Percentiles rank a stretch among this genome's conserved stretches.
Evolutionary conservation across 2,797 vertebrate species (phyloP).

Genomic region (Mionectes olivaceus): DNA sequence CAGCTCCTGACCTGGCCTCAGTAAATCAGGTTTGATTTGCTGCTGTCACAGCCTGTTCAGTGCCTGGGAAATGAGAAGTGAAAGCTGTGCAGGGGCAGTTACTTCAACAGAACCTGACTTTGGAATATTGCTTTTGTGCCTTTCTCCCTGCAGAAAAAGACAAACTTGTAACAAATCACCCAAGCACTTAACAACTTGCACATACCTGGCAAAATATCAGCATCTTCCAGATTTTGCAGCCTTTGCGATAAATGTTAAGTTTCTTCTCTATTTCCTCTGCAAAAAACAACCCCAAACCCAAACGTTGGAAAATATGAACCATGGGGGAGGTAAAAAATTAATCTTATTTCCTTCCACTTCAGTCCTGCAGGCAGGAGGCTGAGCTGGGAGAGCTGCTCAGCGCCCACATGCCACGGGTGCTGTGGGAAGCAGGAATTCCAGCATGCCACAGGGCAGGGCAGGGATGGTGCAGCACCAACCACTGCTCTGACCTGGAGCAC

Average conservation of each 20-base stretch:
- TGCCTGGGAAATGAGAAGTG: not conserved
- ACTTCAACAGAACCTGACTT: not conserved
- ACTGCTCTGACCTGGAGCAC: not conserved
- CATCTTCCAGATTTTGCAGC: slow-evolving; percentile 97
- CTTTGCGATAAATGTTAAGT: slow-evolving; percentile 91
- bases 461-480: not conserved
- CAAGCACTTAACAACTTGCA: not conserved
- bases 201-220: slow-evolving; percentile 96
- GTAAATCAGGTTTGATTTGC: not conserved
- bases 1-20: not conserved
- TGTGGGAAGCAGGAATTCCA: not conserved
- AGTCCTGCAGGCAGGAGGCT: not conserved
- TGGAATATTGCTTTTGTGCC: not conserved
- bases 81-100: not conserved
- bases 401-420: not conserved
- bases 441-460: not conserved
- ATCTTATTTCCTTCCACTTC: not conserved
- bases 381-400: not conserved
- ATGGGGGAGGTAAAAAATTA: not conserved
- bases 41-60: not conserved
- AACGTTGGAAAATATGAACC: not conserved
- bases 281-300: not conserved
- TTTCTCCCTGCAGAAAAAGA: not conserved
- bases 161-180: not conserved
- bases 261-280: slow-evolving; percentile 98